These are phyloP conservation scores for Odontothrips loti DNA, from an alignment of 2,888 invertebrate species.

Conservation along the genomic window DNA sequence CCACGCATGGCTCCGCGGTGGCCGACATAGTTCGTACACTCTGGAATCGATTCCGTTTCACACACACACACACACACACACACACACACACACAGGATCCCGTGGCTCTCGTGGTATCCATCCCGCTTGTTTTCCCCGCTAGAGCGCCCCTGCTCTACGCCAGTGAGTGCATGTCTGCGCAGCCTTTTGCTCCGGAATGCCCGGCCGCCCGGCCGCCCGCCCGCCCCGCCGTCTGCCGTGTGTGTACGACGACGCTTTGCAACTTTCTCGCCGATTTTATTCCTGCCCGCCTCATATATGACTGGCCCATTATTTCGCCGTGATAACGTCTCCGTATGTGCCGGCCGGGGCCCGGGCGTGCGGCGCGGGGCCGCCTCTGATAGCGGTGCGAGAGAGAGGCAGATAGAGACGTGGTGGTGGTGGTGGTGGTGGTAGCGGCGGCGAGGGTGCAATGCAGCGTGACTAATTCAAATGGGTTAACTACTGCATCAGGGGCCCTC, in stretches of 20 bases:
- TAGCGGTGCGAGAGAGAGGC: neutral
- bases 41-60: too few species aligned
- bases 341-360: neutral
- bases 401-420: neutral
- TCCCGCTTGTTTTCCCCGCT: too few species aligned
- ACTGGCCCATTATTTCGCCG: constrained; percentile 15
- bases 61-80: too few species aligned
- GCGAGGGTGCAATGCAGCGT: neutral
- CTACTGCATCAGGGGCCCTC: neutral
- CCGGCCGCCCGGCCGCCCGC: too few species aligned
- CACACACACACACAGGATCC: too few species aligned
- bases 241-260: neutral
- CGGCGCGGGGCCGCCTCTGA: too few species aligned
- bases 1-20: too few species aligned
- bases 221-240: too few species aligned
- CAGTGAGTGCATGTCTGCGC: too few species aligned
- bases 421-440: neutral
- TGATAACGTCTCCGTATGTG: neutral
- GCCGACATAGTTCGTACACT: too few species aligned
- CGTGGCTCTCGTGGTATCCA: too few species aligned
- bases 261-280: constrained; percentile 15
- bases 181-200: neutral
- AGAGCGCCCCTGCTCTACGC: too few species aligned
- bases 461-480: constrained; percentile 25
- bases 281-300: neutral